A percentile compares a stretch with the other conserved stretches of the same genome.
phyloP scores from a whole-genome alignment of 2,888 invertebrate genomes.

The Neria commutata region DNA sequence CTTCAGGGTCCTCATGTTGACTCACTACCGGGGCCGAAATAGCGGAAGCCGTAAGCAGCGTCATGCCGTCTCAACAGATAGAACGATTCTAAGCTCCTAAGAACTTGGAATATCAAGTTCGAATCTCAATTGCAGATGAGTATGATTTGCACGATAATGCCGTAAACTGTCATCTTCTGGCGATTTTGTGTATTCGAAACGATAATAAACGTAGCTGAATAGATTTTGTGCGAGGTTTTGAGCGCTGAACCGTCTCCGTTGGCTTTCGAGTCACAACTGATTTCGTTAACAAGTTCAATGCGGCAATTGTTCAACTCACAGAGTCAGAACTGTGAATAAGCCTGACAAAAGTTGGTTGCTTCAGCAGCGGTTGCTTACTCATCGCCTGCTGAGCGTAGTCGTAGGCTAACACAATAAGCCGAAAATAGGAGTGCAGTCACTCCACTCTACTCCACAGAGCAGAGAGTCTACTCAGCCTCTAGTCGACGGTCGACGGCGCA shows the following conservation, averaged over 20 bases:
- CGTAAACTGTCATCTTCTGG: constrained; percentile 56
- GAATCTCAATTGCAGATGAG: constrained; percentile 48
- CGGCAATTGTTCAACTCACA: constrained; percentile 4
- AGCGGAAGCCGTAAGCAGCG: not conserved
- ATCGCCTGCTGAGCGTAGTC: not conserved
- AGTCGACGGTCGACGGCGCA: no score
- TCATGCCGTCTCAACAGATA: not conserved
- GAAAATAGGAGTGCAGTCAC: no score
- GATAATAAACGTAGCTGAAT: constrained; percentile 8
- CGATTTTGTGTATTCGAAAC: not conserved
- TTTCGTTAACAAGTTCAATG: constrained; percentile 40
- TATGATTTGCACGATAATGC: constrained; percentile 58
- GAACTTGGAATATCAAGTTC: not conserved
- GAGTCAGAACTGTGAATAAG: not conserved
- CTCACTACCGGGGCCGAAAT: not conserved
- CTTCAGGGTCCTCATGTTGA: constrained; percentile 39
- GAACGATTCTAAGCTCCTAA: not conserved
- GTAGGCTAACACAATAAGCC: not conserved
- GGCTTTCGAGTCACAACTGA: constrained; percentile 43
- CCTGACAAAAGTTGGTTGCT: not conserved
- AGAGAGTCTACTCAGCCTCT: no score
- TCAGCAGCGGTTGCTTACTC: not conserved
- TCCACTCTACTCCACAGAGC: no score
- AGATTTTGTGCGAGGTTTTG: constrained; percentile 10
- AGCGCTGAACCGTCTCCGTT: constrained; percentile 33